Evolutionary conservation across 92 coral and sea anemone species (phyloP).

Genomic region (Pocillopora grandis): DNA sequence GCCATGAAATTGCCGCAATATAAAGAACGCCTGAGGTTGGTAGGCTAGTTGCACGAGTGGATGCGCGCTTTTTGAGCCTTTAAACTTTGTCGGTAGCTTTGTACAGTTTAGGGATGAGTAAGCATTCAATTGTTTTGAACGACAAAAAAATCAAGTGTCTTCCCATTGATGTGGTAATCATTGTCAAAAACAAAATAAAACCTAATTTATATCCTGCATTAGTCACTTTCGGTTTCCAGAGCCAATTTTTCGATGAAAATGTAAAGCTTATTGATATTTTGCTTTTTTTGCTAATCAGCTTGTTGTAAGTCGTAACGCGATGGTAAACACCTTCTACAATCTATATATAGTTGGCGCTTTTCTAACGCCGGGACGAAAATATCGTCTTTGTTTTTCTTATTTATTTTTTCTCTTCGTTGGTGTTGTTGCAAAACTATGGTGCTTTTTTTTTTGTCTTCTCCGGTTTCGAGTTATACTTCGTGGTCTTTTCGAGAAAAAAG

Average conservation of each 20-base stretch:
- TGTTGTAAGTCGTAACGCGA: conserved; percentile 20
- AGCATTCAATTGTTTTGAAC: conserved; percentile 2
- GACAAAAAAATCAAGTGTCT: neutral
- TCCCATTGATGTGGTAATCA: neutral
- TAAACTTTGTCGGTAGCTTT: conserved; percentile 14
- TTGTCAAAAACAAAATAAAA: neutral
- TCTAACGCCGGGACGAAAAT: conserved; percentile 21
- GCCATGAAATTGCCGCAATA: too few relatives aligned
- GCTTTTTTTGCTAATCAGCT: conserved; percentile 1
- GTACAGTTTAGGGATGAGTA: neutral
- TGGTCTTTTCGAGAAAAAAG: too few relatives aligned
- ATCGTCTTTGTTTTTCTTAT: neutral
- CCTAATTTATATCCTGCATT: neutral
- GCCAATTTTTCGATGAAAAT: neutral
- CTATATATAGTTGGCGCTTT: conserved; percentile 22
- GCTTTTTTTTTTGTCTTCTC: neutral
- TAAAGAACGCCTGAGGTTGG: too few relatives aligned
- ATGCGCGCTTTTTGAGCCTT: neutral
- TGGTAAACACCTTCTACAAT: conserved; percentile 9
- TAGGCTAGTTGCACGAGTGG: conserved; percentile 1
- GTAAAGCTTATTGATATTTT: neutral
- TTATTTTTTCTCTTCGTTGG: neutral
- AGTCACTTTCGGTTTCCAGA: neutral
- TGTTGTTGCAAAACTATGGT: neutral
- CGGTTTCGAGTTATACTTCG: neutral